These are phyloP conservation scores for Gerris buenoi DNA, from an alignment of 1,140 invertebrate species.

Conservation along the genomic window DNA sequence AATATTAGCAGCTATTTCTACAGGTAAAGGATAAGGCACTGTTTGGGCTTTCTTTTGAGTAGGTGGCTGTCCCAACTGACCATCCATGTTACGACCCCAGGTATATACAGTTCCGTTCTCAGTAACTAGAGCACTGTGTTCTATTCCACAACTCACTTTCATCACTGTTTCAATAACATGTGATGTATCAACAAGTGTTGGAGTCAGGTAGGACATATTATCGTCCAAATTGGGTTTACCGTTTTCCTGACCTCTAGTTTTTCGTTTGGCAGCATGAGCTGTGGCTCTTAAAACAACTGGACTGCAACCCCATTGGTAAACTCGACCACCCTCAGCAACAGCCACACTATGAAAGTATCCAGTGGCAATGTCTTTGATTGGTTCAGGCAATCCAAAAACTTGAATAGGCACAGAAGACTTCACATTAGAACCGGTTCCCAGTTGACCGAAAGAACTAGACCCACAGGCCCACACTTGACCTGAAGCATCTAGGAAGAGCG, in stretches of 20 bases:
- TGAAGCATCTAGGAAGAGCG: constrained; percentile 43
- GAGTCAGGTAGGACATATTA: constrained; percentile 34
- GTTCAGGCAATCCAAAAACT: constrained; percentile 38
- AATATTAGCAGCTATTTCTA: constrained; percentile 19
- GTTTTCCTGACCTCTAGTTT: constrained; percentile 26
- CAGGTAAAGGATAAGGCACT: constrained; percentile 30
- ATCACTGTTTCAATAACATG: constrained; percentile 39
- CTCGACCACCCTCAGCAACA: constrained; percentile 44
- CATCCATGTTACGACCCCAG: constrained; percentile 55
- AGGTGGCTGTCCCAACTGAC: constrained; percentile 48
- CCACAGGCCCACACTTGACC: constrained; percentile 59
- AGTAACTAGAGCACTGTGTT: constrained; percentile 50
- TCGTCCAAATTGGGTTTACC: constrained; percentile 16
- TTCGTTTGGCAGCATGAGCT: constrained; percentile 44
- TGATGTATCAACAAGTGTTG: constrained; percentile 40
- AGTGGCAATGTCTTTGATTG: constrained; percentile 49
- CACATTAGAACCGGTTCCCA: constrained; percentile 45
- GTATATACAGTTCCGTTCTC: constrained; percentile 45
- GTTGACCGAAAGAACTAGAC: constrained; percentile 61
- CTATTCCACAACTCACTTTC: constrained; percentile 44
- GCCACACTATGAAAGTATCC: constrained; percentile 72
- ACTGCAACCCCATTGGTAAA: constrained; percentile 64
- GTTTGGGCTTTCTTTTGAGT: constrained; percentile 26
- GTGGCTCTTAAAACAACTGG: constrained; percentile 54
- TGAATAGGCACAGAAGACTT: constrained; percentile 44